phyloP scores from a whole-genome alignment of 2,888 invertebrate genomes.

The Megaustenia siamemsis region DNA sequence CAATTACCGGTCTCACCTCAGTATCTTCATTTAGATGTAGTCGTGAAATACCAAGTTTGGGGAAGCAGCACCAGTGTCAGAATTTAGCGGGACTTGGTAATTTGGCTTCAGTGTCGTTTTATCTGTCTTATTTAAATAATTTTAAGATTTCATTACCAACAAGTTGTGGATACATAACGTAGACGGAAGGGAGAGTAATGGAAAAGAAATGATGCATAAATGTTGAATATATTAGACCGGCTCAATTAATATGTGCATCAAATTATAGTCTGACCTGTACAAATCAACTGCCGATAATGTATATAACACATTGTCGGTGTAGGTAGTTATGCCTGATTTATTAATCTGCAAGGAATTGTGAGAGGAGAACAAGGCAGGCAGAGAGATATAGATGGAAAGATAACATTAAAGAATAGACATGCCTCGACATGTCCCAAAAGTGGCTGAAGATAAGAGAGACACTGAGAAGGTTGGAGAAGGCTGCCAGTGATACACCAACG shows the following conservation, averaged over 20 bases:
- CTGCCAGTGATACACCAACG: too few relatives aligned
- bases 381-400: too few relatives aligned
- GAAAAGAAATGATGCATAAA: background rate
- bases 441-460: too few relatives aligned
- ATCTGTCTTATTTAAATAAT: slow-evolving; percentile 35
- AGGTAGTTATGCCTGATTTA: too few relatives aligned
- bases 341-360: too few relatives aligned
- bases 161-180: background rate
- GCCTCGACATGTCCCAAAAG: too few relatives aligned
- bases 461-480: too few relatives aligned
- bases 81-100: slow-evolving; percentile 10
- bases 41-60: slow-evolving; percentile 34
- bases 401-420: too few relatives aligned
- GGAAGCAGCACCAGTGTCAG: slow-evolving; percentile 12
- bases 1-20: slow-evolving; percentile 27
- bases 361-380: too few relatives aligned
- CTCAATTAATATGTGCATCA: background rate
- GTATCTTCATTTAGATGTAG: slow-evolving; percentile 35
- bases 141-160: slow-evolving; percentile 12
- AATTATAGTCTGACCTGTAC: background rate
- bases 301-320: too few relatives aligned
- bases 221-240: background rate
- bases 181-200: background rate
- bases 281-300: too few relatives aligned
- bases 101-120: slow-evolving; percentile 24